Evolutionary conservation across 2,797 vertebrate species (phyloP).

Genomic region (Microctenopoma stevenorrisi): DNA sequence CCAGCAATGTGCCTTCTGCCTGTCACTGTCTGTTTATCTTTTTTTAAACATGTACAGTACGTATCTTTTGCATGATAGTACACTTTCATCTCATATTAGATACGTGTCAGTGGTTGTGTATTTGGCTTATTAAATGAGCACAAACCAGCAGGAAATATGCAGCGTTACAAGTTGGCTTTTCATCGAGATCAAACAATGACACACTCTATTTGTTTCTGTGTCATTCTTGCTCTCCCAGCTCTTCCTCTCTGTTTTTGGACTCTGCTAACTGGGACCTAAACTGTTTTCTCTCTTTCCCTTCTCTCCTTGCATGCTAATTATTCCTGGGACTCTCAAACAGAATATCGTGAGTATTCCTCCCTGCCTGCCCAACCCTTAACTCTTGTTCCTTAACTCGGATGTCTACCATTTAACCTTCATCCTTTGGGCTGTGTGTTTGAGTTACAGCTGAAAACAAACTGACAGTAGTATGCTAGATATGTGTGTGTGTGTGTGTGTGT

Average conservation of each 20-base stretch:
- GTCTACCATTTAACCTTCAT: slow-evolving; percentile 54
- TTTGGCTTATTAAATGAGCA: slow-evolving; percentile 23
- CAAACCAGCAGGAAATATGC: slow-evolving; percentile 18
- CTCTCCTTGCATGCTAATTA: slow-evolving; percentile 53
- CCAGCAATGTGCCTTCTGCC: slow-evolving; percentile 7
- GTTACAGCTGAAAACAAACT: slow-evolving; percentile 32
- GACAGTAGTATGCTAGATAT: slow-evolving; percentile 6
- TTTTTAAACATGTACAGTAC: slow-evolving; percentile 2
- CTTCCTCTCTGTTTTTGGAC: slow-evolving; percentile 16
- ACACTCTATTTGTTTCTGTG: slow-evolving; percentile 2
- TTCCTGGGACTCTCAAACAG: slow-evolving; percentile 79
- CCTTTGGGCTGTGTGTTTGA: slow-evolving; percentile 42
- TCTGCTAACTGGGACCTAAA: slow-evolving; percentile 40
- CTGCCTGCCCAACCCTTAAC: slow-evolving; percentile 26
- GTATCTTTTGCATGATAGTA: slow-evolving; percentile 1
- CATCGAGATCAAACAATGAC: slow-evolving; percentile 35
- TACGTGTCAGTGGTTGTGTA: slow-evolving; percentile 8
- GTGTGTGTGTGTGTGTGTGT: neutral
- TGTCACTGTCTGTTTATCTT: neutral
- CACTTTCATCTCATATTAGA: slow-evolving; percentile 17
- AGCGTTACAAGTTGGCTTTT: slow-evolving; percentile 6
- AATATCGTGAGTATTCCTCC: slow-evolving; percentile 95
- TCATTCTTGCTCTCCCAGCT: slow-evolving; percentile 14
- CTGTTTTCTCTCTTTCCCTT: slow-evolving; percentile 19
- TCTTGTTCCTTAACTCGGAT: slow-evolving; percentile 38